Conservation (phyloP, 2,888 invertebrate species). For the Sinodicranocentrus sp. region DNA sequence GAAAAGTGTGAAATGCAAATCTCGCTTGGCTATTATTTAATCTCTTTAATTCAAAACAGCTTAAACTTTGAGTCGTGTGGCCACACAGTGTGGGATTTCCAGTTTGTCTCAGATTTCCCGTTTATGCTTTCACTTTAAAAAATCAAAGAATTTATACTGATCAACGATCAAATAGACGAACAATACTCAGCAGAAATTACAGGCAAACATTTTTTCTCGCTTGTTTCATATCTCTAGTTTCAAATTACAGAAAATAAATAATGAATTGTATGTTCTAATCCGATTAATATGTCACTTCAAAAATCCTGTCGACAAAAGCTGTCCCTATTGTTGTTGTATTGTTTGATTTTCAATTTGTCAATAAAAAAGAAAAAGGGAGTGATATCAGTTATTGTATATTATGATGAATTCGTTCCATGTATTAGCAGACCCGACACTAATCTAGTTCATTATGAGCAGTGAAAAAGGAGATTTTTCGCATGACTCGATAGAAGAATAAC, state of each 20-base stretch:
- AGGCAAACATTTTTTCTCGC: neutral
- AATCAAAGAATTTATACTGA: neutral
- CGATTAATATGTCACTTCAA: conserved; percentile 9
- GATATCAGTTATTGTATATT: conserved; percentile 59
- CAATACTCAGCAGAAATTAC: neutral
- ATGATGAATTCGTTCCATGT: conserved; percentile 49
- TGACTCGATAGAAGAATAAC: conserved; percentile 20
- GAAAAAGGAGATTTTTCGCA: conserved; percentile 9
- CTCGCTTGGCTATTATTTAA: neutral
- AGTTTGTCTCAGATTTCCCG: too few species aligned
- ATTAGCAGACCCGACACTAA: conserved; percentile 26
- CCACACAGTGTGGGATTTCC: conserved; percentile 39
- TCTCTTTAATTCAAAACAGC: neutral
- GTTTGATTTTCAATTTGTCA: conserved; percentile 60
- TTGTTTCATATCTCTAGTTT: neutral
- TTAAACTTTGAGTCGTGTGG: conserved; percentile 33
- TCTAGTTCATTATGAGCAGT: conserved; percentile 24
- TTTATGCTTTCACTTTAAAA: too few species aligned
- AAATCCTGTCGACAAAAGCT: too few species aligned
- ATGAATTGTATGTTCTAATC: conserved; percentile 16
- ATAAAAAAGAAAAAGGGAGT: conserved; percentile 42
- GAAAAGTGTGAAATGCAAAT: neutral
- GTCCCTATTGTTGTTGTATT: too few species aligned
- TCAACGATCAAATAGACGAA: neutral
- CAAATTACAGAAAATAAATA: neutral